Evolutionary conservation across 2,888 invertebrate genomes (phyloP), one percentile per base, ranked within the genome.

Genomic region (Drosophila putrida): DNA sequence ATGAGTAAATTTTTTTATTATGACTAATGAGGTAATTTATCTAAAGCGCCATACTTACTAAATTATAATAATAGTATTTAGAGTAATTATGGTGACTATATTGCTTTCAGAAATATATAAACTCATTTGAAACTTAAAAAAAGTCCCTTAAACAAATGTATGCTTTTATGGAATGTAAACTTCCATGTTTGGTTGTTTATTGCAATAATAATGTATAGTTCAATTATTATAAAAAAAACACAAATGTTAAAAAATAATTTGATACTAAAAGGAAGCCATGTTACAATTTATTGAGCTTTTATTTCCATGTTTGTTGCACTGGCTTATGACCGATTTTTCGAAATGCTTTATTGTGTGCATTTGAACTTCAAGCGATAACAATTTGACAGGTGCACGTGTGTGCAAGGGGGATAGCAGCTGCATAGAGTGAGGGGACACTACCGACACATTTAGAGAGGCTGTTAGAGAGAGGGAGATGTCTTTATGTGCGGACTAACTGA

Each of bases 301-400:
- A 36, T 49, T 50, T 35, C 20, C 10, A 35, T 47, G 11, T 9
- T 15, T 36, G 27, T 27, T 31, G 31, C 31, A 31, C 31, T 31
- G 6, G 8, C 31, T 38, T 38, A n/a, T 4, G 11, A 35, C 13
- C 35, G 28, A 47, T 47, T 39, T 47, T 51, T 38, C 2, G 35
- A 31, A n/a, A 6, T 39, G 41, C 31, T 54, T 20, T 41, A n/a
- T 25, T 51, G 15, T 25, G 6, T 44, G 43, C 20, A 35, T 38
- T 43, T 15, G 60, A 60, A 66, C 43, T 53, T 50, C 25, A 44
- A 49, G 36, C 44, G 25, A 54, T 72, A 57, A 49, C 28, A 57
- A 50, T 53, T 62, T 67, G 41, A 60, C 78, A 75, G 67, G 78
- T 75, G 75, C 72, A 59, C 33, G 36, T 51, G 53, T 55, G 61